Evolutionary conservation across 2,113 vertebrate genomes (phyloP).

Genomic region (Macrotus californicus): DNA sequence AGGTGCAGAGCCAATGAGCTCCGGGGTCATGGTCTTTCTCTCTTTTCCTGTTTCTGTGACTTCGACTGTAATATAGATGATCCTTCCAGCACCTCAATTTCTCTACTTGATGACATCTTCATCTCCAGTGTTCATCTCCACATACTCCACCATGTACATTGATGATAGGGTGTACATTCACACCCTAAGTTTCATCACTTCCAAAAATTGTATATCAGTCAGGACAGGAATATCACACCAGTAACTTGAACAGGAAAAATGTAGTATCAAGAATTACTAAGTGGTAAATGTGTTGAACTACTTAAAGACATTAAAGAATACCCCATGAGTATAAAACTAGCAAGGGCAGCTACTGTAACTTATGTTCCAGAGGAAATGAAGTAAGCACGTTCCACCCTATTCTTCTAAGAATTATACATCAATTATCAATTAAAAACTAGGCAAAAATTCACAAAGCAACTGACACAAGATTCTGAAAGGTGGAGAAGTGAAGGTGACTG

Average conservation of each 20-base stretch:
- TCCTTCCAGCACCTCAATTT: not conserved
- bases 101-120: not conserved
- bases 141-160: not conserved
- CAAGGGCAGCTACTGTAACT: not conserved
- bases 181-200: not conserved
- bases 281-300: not conserved
- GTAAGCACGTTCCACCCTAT: not conserved
- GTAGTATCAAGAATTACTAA: not conserved
- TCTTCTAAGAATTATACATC: not conserved
- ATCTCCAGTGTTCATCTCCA: not conserved
- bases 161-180: no score
- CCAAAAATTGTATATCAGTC: not conserved
- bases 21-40: not conserved
- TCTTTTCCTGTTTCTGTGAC: not conserved
- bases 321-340: not conserved
- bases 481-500: not conserved
- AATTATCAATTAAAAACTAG: not conserved
- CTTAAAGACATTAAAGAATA: not conserved
- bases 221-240: not conserved
- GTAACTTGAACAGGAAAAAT: slow-evolving; percentile 8
- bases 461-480: not conserved
- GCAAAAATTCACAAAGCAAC: not conserved
- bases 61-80: not conserved
- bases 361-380: not conserved
- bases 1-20: not conserved